phyloP scores from a whole-genome alignment of 2,797 vertebrate species.

The Brotula barbata region DNA sequence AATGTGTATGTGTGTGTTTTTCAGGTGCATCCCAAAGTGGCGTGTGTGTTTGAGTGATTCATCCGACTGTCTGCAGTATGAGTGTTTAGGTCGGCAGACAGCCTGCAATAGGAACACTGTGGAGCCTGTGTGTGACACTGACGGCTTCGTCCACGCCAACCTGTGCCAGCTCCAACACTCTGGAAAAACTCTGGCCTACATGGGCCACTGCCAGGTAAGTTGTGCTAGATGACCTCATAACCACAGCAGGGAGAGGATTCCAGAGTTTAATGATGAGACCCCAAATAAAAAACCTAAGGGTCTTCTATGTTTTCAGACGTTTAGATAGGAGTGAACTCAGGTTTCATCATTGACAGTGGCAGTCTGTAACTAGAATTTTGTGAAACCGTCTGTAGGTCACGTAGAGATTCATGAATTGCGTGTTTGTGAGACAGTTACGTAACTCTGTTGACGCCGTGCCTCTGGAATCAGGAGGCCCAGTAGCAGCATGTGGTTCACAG shows the following conservation, averaged over 20 bases:
- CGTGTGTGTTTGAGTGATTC: constrained; percentile 91
- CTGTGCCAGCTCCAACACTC: constrained; percentile 89
- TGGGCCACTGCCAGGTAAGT: constrained; percentile 92
- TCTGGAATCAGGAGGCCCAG: no score
- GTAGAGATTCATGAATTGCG: no score
- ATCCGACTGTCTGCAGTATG: constrained; percentile 85
- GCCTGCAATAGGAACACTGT: constrained; percentile 83
- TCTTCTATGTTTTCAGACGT: no score
- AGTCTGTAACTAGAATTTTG: no score
- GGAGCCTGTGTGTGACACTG: constrained; percentile 91
- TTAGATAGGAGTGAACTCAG: no score
- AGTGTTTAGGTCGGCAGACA: constrained; percentile 85
- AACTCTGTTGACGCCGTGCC: no score
- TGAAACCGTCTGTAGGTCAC: no score
- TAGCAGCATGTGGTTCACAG: no score
- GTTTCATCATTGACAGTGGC: no score
- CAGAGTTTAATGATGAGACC: background rate
- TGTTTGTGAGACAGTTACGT: no score
- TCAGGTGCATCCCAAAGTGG: constrained; percentile 87
- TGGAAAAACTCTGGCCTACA: constrained; percentile 90
- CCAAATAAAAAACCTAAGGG: no score
- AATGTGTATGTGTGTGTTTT: background rate
- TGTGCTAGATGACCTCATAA: background rate
- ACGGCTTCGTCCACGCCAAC: constrained; percentile 85
- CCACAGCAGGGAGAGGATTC: background rate